These are phyloP conservation scores for Aldabrachelys gigantea DNA, from an alignment of 2,113 vertebrate genomes.

Conservation along the genomic window DNA sequence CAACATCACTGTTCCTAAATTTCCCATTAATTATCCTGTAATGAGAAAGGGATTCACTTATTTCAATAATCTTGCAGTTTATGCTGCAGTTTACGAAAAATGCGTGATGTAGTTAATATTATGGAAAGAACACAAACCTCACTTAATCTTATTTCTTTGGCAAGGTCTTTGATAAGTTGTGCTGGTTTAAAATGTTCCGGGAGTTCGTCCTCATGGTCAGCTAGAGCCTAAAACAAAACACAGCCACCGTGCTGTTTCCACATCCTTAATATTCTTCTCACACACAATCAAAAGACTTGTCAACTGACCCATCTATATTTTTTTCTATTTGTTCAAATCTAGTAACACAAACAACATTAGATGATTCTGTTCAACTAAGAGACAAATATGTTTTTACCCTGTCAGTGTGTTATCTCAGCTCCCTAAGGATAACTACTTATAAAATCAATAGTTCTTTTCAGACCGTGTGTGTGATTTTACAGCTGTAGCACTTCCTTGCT, in stretches of 20 bases:
- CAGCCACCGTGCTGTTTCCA: conserved; percentile 3
- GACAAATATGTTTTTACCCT: fast-evolving
- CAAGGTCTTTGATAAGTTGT: conserved; percentile 98
- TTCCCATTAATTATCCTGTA: not conserved
- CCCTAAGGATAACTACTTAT: not conserved
- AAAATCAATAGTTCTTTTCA: not conserved
- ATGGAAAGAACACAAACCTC: conserved; percentile 83
- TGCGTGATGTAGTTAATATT: not conserved
- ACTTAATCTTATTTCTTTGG: conserved; percentile 97
- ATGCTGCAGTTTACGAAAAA: not conserved
- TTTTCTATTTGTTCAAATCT: not conserved
- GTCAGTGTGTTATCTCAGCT: not conserved
- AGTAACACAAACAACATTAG: not conserved
- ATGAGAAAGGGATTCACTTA: not conserved
- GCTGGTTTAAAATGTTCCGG: conserved; percentile 98
- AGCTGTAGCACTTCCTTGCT: not conserved
- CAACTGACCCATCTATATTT: not conserved
- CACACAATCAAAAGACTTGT: not conserved
- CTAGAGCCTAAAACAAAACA: conserved; percentile 85
- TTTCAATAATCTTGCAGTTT: not conserved
- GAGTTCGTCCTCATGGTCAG: conserved; percentile 97
- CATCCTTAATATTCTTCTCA: not conserved
- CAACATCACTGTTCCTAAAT: not conserved
- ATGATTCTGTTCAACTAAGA: not conserved
- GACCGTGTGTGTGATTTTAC: not conserved